Evolutionary conservation across 2,797 vertebrate species (phyloP).

Genomic region (Melanogrammus aeglefinus): DNA sequence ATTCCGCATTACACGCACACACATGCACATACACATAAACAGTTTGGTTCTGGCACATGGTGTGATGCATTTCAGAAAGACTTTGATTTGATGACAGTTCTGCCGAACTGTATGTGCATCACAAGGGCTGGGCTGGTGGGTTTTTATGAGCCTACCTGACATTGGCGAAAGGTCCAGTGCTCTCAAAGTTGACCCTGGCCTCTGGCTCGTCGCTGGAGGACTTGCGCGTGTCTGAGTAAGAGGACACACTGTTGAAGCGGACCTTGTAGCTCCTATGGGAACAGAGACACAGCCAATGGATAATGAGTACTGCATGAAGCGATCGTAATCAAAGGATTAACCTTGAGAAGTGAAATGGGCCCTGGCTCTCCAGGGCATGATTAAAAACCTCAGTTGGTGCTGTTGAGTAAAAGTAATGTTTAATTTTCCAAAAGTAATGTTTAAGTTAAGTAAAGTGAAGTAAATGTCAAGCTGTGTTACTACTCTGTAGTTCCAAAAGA

Average conservation of each 20-base stretch:
- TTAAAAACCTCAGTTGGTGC: too few relatives aligned
- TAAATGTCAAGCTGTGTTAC: too few relatives aligned
- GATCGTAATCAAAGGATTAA: not conserved
- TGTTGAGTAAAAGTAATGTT: not conserved
- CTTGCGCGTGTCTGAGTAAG: constrained; percentile 88
- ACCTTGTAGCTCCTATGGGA: constrained; percentile 93
- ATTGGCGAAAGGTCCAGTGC: constrained; percentile 91
- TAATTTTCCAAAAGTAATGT: too few relatives aligned
- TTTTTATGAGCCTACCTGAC: constrained; percentile 79
- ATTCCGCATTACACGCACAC: not conserved
- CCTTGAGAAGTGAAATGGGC: not conserved
- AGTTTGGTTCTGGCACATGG: not conserved
- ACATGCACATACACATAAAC: not conserved
- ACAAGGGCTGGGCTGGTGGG: not conserved
- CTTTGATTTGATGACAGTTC: not conserved
- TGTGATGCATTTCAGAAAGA: not conserved
- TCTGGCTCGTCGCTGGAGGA: constrained; percentile 89
- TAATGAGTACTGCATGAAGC: not conserved
- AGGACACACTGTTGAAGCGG: constrained; percentile 97
- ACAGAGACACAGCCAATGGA: not conserved
- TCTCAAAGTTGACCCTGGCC: constrained; percentile 88
- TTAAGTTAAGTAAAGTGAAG: too few relatives aligned
- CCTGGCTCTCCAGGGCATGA: too few relatives aligned
- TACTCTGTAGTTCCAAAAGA: not conserved
- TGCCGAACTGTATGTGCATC: not conserved